Base-by-base conservation (phyloP, 2,888 invertebrate species). In the Antheraea assamensis region DNA sequence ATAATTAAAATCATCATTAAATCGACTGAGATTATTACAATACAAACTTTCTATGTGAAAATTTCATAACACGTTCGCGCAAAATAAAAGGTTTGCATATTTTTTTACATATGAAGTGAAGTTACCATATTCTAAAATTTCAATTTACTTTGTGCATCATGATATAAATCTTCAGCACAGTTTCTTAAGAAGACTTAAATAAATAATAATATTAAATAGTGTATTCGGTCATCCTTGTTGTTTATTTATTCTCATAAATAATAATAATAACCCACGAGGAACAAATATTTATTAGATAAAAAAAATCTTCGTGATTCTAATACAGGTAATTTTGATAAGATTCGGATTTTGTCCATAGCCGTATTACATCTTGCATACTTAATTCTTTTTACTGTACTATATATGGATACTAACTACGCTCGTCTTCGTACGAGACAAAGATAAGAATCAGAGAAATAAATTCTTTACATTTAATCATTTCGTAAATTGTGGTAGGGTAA, bases 21-120 rank as follows among this genome's bases (percentile, higher is more conserved):
- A 71, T 72, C 55, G 64, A 31, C 58, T 19, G 19, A 31, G 70
- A 71, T 55, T 31, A 68, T 72, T 68, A 42, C 58, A 70, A 71
- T 30, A 55, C 17, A 55, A 55, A 58, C 71, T 35, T 55, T 55
- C 55, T 35, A 35, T 71, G 52, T 30, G 15, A 49, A 35, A 58
- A 58, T 71, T 71, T 71, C 35, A 35, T 71, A 58, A 42, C 7
- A 31, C 35, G 15, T 5, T 47, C 17, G 68, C 49, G 35, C 49
- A 49, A n/a, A n/a, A 49, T 17, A 52, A 73, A 58, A 24, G 42
- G n/a, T 61, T 61, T 61, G 15, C 17, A 30, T n/a, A 68, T 61
- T n/a, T 58, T 35, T 27, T 61, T 72, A n/a, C 31, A 71, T 30
- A 35, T 3, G n/a, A n/a, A 24, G 58, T 49, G 35, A 21, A 31